Evolutionary conservation across 1,140 invertebrate species (phyloP), one percentile per base, ranked within the genome.

Genomic region (Lordiphosa mommai): DNA sequence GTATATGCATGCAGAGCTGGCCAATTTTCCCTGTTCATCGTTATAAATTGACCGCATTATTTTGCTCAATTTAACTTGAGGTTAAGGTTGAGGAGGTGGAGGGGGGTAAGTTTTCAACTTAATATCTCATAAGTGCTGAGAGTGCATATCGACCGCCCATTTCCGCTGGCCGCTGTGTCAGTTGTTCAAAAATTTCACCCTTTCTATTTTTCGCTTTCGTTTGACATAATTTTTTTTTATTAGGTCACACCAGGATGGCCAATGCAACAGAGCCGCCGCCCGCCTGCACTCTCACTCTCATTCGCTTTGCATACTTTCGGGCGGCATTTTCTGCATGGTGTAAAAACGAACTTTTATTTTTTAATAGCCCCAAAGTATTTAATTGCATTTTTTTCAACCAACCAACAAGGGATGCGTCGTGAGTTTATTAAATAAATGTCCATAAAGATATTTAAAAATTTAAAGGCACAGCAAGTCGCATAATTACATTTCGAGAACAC

Each of bases 1-100:
- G 9, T 2, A 29, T 40, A 47, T 55, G 37, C 9, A 20, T 36
- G 60, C 33, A 52, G 33, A 36, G 50, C 43, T 64, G 53, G 38
- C 61, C 57, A 61, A 58, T 63, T 63, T 61, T 53, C 58, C 47
- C 57, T 53, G 49, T 41, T 64, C 49, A 41, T 66, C 61, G 47
- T 84, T 80, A 80, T 76, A 84, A 84, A 84, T 84, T 84, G 77
- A 84, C 77, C 77, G 77, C 77, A 84, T 84, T 84, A 84, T 84
- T 84, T 84, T 76, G 77, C 77, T 84, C 77, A 84, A 84, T 84
- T 84, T 77, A 84, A 84, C 77, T 65, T 52, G 51, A 69, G 64
- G 43, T 17, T 48, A 23, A 17, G 40, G 17, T 16, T 34, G 16
- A 17, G 59, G 8, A 30, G 3, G 30, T 37, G 23, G 48, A 32